Evolutionary conservation across 1,140 invertebrate species (phyloP), one percentile per base, ranked within the genome.

Genomic region (Trichonephila clavata): DNA sequence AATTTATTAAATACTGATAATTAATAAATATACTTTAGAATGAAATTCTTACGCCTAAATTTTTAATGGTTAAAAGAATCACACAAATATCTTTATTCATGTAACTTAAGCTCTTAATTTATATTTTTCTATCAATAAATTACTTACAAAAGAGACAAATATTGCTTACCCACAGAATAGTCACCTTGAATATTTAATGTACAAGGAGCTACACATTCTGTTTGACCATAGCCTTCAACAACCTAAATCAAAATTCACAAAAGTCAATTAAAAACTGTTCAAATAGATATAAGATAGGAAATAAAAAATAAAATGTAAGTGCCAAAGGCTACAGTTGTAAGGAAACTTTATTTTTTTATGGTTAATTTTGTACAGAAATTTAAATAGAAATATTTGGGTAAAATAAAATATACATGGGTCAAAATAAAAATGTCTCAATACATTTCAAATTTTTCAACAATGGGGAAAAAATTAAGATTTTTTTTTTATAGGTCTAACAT

Each of bases 151-250:
- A 50, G 50, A 50, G 50, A 50, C 61, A 27, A 68, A 18, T 1
- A 50, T 14, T 6, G 80, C 90, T 86, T 86, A 96, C 99, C 98
- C 87, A 98, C 97, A 60, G 97, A 97, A 95, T 97, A 97, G 95
- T 99, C 99, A 16, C 98, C 98, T 96, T 98, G 98, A 94, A 99
- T 97, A 10, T 98, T 99, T 8, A 99, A 96, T 24, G 98, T 98
- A 50, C 98, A 97, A n/a, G 98, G 98, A 90, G 98, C 99, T 80
- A 97, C 97, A 95, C 98, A 99, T 96, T 99, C 99, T 7, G 99
- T 99, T 96, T 99, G 99, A 0, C 99, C 99, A 96, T 99, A 99
- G 21, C 99, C 99, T 96, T 99, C 98, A 60, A 99, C 97, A 90
- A 98, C 86, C 93, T 94, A 68, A 2, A 61, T 18, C 80, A 13